Conservation (phyloP, 2,113 vertebrate species). For the Dolichallabes microphthalmus region DNA sequence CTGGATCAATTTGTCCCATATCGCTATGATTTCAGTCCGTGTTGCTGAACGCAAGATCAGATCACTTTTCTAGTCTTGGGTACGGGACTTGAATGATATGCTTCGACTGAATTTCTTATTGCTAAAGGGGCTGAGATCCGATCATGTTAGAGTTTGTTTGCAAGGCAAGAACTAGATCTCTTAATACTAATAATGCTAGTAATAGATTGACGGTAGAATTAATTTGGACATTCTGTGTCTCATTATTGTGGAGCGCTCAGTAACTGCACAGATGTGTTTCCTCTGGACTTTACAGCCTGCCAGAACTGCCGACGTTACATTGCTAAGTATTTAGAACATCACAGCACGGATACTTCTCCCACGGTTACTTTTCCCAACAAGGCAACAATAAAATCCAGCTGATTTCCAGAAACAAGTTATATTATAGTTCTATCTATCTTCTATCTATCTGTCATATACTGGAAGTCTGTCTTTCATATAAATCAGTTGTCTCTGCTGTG, state of each 20-base stretch:
- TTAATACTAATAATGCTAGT: neutral
- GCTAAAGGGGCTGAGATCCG: neutral
- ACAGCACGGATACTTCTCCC: neutral
- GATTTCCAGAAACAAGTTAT: neutral
- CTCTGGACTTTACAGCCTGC: neutral
- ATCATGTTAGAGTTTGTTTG: neutral
- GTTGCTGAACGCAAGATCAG: neutral
- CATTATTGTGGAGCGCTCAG: neutral
- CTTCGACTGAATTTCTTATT: neutral
- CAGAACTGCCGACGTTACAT: neutral
- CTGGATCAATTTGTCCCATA: conserved; percentile 34
- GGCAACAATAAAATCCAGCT: neutral
- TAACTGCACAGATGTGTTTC: neutral
- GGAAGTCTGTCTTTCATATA: neutral
- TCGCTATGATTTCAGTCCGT: neutral
- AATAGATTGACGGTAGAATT: neutral
- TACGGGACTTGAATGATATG: neutral
- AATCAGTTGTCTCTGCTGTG: neutral
- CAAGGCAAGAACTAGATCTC: neutral
- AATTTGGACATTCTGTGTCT: too few relatives aligned
- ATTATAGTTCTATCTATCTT: neutral
- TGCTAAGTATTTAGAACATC: neutral
- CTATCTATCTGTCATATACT: too few relatives aligned
- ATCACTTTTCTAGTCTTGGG: neutral
- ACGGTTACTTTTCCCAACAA: neutral